phyloP scores from a whole-genome alignment of 2,797 vertebrate genomes.

The Sylvia borin region DNA sequence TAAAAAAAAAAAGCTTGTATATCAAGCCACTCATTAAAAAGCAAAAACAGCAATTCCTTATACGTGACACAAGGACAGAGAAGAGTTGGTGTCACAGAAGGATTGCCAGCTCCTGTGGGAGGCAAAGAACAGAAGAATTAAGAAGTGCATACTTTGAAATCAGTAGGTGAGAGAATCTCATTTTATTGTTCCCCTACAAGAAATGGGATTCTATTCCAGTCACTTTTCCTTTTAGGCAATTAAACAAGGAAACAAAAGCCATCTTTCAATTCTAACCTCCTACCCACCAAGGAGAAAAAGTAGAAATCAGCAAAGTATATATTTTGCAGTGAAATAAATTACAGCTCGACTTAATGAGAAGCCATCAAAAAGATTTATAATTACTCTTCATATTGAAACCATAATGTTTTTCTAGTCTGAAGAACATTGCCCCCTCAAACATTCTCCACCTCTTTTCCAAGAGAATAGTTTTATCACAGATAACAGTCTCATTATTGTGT shows the following conservation, averaged over 20 bases:
- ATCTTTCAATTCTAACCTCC: not conserved
- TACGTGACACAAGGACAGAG: not conserved
- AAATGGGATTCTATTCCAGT: not conserved
- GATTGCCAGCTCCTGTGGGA: not conserved
- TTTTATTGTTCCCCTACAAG: not conserved
- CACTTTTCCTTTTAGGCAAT: not conserved
- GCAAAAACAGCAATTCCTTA: not conserved
- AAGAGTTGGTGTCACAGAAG: not conserved
- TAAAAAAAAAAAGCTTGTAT: not conserved
- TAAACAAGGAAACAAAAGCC: slow-evolving; percentile 46
- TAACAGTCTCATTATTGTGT: not conserved
- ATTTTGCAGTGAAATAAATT: slow-evolving; percentile 20
- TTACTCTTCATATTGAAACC: slow-evolving; percentile 21
- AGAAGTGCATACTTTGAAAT: not conserved
- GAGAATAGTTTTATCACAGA: slow-evolving; percentile 1
- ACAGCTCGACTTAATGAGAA: not conserved
- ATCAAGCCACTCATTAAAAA: not conserved
- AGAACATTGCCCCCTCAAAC: not conserved
- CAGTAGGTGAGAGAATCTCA: not conserved
- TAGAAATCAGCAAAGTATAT: not conserved
- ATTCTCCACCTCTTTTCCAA: not conserved
- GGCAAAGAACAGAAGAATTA: not conserved
- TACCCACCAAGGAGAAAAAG: not conserved
- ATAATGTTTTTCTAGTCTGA: not conserved
- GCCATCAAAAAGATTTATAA: slow-evolving; percentile 36